Percentiles rank a stretch among this genome's conserved stretches.
Conservation (phyloP, 2,113 vertebrate species). For the Onychorhynchus coronatus region DNA sequence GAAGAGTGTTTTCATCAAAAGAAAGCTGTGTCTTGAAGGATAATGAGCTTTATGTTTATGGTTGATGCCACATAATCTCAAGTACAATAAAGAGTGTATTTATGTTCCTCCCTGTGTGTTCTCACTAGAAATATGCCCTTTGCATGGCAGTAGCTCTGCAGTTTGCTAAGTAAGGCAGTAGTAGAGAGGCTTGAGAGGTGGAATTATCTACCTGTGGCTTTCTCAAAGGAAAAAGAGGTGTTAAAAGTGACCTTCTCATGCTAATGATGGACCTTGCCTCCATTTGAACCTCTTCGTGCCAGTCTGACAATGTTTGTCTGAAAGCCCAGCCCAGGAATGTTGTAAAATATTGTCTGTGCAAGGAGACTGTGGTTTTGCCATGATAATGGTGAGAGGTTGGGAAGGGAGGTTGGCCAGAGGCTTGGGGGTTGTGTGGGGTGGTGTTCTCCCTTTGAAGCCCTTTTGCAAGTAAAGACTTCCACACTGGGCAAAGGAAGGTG, state of each 20-base stretch:
- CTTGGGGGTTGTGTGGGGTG: background rate
- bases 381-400: background rate
- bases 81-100: background rate
- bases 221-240: background rate
- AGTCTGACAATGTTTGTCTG: background rate
- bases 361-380: background rate
- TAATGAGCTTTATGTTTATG: background rate
- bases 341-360: background rate
- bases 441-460: background rate
- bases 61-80: background rate
- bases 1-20: background rate
- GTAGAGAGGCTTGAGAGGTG: background rate
- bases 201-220: background rate
- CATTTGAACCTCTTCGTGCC: rapidly evolving
- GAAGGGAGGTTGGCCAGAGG: background rate
- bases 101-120: background rate
- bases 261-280: background rate
- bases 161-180: background rate
- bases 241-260: background rate
- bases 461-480: background rate
- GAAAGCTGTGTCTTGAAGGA: background rate
- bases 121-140: background rate
- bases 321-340: background rate
- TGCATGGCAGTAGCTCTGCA: background rate
- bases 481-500: background rate